phyloP scores from a whole-genome alignment of 1,140 invertebrate genomes.

The Leptoteleia sp. region DNA sequence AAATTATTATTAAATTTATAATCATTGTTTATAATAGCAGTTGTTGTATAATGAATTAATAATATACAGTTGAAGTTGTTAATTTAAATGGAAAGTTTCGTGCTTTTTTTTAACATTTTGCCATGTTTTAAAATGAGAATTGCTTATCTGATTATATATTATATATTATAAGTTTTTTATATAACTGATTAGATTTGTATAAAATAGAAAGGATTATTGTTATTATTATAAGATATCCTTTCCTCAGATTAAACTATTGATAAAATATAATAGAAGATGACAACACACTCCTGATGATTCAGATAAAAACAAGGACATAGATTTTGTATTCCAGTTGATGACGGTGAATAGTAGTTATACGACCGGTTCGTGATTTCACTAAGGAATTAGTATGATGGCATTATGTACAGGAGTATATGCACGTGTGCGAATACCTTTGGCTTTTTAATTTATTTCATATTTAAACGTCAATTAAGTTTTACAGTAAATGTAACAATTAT shows the following conservation, averaged over 20 bases:
- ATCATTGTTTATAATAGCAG: no score
- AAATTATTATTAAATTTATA: no score
- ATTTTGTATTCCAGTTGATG: constrained; percentile 60
- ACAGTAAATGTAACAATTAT: no score
- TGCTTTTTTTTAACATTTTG: no score
- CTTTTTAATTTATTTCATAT: no score
- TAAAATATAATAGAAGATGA: constrained; percentile 53
- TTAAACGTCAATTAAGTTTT: no score
- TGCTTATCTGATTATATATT: no score
- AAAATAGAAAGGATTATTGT: constrained; percentile 14
- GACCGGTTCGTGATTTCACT: constrained; percentile 63
- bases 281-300: constrained; percentile 62
- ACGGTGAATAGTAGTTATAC: constrained; percentile 43
- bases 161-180: no score
- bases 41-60: no score
- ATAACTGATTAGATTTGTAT: constrained; percentile 10
- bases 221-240: constrained; percentile 15
- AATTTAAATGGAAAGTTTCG: no score
- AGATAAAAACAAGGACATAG: constrained; percentile 59
- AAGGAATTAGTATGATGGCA: constrained; percentile 37
- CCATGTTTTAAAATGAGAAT: no score
- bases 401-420: constrained; percentile 20
- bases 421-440: constrained; percentile 1
- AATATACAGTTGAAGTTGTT: no score
- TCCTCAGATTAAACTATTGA: constrained; percentile 18